These are phyloP conservation scores for Carcinoscorpius rotundicauda DNA, from an alignment of 1,140 invertebrate species.

Conservation along the genomic window DNA sequence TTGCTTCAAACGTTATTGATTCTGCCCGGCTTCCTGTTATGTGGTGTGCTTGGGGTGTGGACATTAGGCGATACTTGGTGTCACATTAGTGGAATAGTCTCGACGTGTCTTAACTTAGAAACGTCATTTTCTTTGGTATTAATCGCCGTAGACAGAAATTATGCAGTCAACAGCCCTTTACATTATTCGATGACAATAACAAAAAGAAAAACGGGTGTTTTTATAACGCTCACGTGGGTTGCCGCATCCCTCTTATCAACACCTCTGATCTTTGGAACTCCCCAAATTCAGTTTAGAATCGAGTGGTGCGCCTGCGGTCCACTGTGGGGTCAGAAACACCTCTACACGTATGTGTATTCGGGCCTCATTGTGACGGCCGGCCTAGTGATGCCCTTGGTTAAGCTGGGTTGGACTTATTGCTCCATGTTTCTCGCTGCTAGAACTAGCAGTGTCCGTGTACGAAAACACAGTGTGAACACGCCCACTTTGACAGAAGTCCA, in stretches of 20 bases:
- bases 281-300: constrained; percentile 5
- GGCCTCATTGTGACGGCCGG: constrained; percentile 29
- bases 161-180: constrained; percentile 70
- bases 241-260: constrained; percentile 10
- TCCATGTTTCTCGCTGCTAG: constrained; percentile 56
- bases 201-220: constrained; percentile 50
- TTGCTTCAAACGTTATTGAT: constrained; percentile 46
- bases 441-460: constrained; percentile 51
- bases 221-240: constrained; percentile 42
- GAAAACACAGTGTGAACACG: constrained; percentile 43
- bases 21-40: constrained; percentile 42
- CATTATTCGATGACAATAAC: constrained; percentile 64
- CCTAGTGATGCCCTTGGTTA: constrained; percentile 51
- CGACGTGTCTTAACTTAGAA: constrained; percentile 41
- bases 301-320: constrained; percentile 23
- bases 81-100: constrained; percentile 38
- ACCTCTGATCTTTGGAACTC: constrained; percentile 5
- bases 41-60: constrained; percentile 30
- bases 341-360: constrained; percentile 7
- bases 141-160: constrained; percentile 73
- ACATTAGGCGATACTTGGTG: constrained; percentile 34
- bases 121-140: constrained; percentile 58
- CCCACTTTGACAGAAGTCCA: background rate
- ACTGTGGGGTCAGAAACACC: constrained; percentile 6
- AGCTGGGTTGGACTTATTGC: constrained; percentile 54